phyloP scores from a whole-genome alignment of 2,113 vertebrate genomes.

The Epinephelus moara region DNA sequence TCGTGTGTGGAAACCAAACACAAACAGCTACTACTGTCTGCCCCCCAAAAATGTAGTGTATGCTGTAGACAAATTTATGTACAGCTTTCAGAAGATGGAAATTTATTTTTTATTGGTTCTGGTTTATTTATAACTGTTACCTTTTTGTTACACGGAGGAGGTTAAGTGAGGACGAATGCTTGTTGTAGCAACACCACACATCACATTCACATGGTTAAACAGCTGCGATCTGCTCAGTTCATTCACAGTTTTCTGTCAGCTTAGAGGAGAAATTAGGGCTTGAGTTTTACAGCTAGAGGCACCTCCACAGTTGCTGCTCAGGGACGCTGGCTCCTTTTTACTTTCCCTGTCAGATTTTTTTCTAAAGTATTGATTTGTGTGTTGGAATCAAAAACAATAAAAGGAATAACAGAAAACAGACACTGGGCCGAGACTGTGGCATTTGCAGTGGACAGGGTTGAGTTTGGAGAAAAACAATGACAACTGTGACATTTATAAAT shows the following conservation, averaged over 20 bases:
- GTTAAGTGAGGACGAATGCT: not conserved
- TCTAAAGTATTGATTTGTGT: slow-evolving; percentile 18
- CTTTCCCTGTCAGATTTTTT: slow-evolving; percentile 20
- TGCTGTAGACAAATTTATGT: too few relatives aligned
- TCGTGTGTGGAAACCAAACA: not conserved
- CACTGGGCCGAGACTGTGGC: slow-evolving; percentile 22
- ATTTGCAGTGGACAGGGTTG: slow-evolving; percentile 37
- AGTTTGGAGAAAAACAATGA: not conserved
- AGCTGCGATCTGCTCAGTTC: not conserved
- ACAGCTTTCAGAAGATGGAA: too few relatives aligned
- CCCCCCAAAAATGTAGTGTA: not conserved
- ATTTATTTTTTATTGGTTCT: not conserved
- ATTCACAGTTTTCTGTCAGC: slow-evolving; percentile 1
- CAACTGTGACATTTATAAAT: slow-evolving; percentile 65
- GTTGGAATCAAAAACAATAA: slow-evolving; percentile 19
- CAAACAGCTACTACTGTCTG: not conserved
- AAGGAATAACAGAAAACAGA: not conserved
- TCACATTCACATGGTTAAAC: not conserved
- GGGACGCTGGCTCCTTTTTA: not conserved
- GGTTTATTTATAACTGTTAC: not conserved
- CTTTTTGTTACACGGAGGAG: not conserved
- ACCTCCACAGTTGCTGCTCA: not conserved
- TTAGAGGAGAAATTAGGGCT: not conserved
- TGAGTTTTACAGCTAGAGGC: not conserved
- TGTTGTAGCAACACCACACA: not conserved